Evolutionary conservation across 1,140 invertebrate genomes (phyloP), one percentile per base, ranked within the genome.

Genomic region (Bursaphelenchus mucronatus): DNA sequence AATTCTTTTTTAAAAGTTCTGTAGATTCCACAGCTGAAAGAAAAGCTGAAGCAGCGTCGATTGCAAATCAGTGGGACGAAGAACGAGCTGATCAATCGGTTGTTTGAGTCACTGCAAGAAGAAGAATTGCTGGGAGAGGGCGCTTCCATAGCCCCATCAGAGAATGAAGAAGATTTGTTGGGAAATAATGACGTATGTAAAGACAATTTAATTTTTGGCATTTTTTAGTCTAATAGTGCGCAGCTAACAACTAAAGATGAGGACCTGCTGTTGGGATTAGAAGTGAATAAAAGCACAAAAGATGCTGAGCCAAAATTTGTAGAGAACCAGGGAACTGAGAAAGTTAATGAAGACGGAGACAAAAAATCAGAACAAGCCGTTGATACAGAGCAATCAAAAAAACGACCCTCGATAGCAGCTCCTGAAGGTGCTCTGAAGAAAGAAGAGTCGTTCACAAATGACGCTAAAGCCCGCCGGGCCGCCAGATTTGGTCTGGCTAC

Each of bases 91-190:
- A 47, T 71, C 9, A 63, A 30, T 30, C 69, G 69, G 61, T 57
- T 71, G 13, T 49, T 53, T 56, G 69, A 71, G 15, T 49, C 47
- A 41, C 15, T 71, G 15, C 11, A 76, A 43, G 70, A 40, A 11
- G 69, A 71, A 43, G 69, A 71, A 47, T 73, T 69, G 21, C 43
- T 71, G 7, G 39, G 73, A 8, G 71, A 52, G 13, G 69, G 43
- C 13, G 43, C 71, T 17, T 63, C 13, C 47, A 5, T 10, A 2
- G 59, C 15, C 11, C 15, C 47, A 11, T 59, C 11, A 30, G 50
- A 57, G 13, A 19, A 61, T 17, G 59, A 62, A 11, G 47, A 17
- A 13, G 47, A 62, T 6, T 45, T 15, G 53, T 59, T 62, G 50
- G 59, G 47, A n/a, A 62, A 13, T 39, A 41, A 39, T 61, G n/a